These are phyloP conservation scores for Penaeus monodon DNA, from an alignment of 2,888 invertebrate species.

Conservation along the genomic window DNA sequence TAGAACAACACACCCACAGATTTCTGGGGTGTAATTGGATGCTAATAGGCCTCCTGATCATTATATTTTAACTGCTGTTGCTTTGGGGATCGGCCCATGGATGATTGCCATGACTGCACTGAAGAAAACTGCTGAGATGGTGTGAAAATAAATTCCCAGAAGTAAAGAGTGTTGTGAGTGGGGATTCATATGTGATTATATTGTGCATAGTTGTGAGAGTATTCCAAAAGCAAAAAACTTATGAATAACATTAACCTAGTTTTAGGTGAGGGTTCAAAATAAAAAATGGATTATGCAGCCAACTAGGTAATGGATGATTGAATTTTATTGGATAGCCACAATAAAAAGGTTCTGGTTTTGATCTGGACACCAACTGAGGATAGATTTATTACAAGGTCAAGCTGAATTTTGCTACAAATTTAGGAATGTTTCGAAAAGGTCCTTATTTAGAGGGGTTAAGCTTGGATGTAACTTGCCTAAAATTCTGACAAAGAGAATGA, in stretches of 20 bases:
- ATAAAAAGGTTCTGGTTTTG: not conserved
- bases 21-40: no score
- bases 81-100: no score
- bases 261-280: slow-evolving; percentile 18
- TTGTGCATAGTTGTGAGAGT: slow-evolving; percentile 25
- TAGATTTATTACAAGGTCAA: slow-evolving; percentile 6
- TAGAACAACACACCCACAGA: no score
- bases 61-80: no score
- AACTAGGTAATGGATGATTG: not conserved
- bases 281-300: slow-evolving; percentile 24
- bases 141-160: no score
- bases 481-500: slow-evolving; percentile 22
- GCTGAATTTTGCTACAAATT: slow-evolving; percentile 12
- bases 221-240: slow-evolving; percentile 11
- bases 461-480: slow-evolving; percentile 2
- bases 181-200: slow-evolving; percentile 23
- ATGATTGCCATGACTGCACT: no score
- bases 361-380: slow-evolving; percentile 13
- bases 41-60: no score
- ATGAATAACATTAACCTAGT: slow-evolving; percentile 7
- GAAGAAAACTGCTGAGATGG: no score
- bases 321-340: slow-evolving; percentile 1
- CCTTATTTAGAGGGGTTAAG: not conserved
- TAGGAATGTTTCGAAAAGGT: not conserved
- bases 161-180: no score